phyloP scores from a whole-genome alignment of 30 jellyfish, hydroid and myxozoan genomes.

The Turritopsis dohrnii region DNA sequence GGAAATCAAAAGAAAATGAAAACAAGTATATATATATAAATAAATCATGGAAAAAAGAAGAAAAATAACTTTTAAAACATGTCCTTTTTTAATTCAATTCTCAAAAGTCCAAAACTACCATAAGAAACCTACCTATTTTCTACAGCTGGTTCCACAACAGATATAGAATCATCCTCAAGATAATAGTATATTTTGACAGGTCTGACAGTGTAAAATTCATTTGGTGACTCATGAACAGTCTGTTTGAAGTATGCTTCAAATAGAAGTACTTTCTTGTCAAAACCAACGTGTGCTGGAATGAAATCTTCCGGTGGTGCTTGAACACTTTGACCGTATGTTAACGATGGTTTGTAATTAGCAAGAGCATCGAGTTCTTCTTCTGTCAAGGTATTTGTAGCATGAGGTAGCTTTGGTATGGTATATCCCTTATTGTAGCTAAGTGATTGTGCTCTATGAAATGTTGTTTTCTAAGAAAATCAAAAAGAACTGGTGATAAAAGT shows the following conservation, averaged over 20 bases:
- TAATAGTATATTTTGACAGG: slow-evolving; percentile 82
- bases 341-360: slow-evolving; percentile 81
- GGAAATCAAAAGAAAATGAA: too few species aligned
- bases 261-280: slow-evolving; percentile 88
- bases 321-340: slow-evolving; percentile 84
- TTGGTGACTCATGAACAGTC: slow-evolving; percentile 90
- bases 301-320: slow-evolving; percentile 90
- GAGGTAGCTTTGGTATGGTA: slow-evolving; percentile 55
- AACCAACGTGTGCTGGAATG: slow-evolving; percentile 89
- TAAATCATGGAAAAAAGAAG: too few species aligned
- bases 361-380: slow-evolving; percentile 76
- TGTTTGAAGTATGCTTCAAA: slow-evolving; percentile 85
- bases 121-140: slow-evolving; percentile 71
- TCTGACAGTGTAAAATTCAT: slow-evolving; percentile 69
- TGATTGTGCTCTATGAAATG: slow-evolving; percentile 72
- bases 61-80: too few species aligned
- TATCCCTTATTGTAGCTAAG: slow-evolving; percentile 87
- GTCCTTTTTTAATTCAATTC: too few species aligned
- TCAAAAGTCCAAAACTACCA: too few species aligned
- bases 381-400: slow-evolving; percentile 42
- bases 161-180: slow-evolving; percentile 91
- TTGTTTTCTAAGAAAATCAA: slow-evolving; percentile 65
- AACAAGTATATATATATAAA: too few species aligned
- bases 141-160: slow-evolving; percentile 83
- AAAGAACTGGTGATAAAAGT: too few species aligned